phyloP scores from a whole-genome alignment of 2,113 vertebrate species.

The Ursus arctos region DNA sequence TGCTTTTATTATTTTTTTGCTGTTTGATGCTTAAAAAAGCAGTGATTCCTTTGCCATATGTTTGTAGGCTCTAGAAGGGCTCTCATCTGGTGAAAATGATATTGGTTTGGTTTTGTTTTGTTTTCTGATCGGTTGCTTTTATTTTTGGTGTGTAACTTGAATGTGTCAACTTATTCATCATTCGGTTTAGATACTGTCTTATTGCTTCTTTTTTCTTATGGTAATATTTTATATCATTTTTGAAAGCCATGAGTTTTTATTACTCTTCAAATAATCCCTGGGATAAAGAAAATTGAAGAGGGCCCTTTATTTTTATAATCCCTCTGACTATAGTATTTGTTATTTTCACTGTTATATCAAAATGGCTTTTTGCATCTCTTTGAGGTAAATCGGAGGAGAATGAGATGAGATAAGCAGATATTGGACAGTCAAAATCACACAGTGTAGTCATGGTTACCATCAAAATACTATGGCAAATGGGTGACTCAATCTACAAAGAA shows the following conservation, averaged over 20 bases:
- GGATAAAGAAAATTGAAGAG: not conserved
- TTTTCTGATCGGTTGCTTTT: slow-evolving; percentile 44
- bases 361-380: slow-evolving; percentile 68
- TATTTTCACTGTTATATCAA: slow-evolving; percentile 60
- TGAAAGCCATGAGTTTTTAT: slow-evolving; percentile 63
- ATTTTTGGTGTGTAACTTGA: slow-evolving; percentile 37
- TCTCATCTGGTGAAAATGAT: slow-evolving; percentile 63
- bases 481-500: not conserved
- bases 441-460: slow-evolving; percentile 50
- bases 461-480: slow-evolving; percentile 26
- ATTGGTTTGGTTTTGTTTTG: slow-evolving; percentile 36
- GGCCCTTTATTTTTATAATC: slow-evolving; percentile 63
- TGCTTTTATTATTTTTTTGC: slow-evolving; percentile 54
- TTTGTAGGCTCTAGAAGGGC: slow-evolving; percentile 27
- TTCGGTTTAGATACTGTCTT: slow-evolving; percentile 21
- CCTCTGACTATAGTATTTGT: slow-evolving; percentile 69
- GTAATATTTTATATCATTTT: slow-evolving; percentile 56
- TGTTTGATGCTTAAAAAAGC: slow-evolving; percentile 55
- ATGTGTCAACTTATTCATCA: slow-evolving; percentile 35
- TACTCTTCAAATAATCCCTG: not conserved
- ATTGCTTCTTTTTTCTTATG: slow-evolving; percentile 45
- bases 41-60: slow-evolving; percentile 55
- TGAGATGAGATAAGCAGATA: slow-evolving; percentile 51
- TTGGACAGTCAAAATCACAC: slow-evolving; percentile 34
- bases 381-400: slow-evolving; percentile 48